Conservation (phyloP, 2,888 invertebrate genomes). For the Tanaodytes sp. region DNA sequence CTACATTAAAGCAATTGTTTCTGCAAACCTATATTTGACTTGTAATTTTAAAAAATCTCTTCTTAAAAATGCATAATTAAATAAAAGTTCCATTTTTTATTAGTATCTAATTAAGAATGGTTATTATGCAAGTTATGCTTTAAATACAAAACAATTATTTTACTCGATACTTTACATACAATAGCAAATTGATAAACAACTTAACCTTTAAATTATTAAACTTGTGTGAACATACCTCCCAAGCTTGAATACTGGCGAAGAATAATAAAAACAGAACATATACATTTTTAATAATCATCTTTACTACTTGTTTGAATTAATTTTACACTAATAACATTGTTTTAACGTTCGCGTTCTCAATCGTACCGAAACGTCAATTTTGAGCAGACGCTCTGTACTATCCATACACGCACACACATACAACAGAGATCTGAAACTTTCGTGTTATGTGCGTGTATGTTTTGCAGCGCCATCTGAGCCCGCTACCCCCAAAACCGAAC, state of each 20-base stretch:
- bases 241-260: constrained; percentile 36
- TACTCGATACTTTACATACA: too few species aligned
- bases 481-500: too few species aligned
- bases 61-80: too few species aligned
- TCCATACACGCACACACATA: constrained; percentile 3
- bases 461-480: too few species aligned
- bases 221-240: constrained; percentile 46
- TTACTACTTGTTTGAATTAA: constrained; percentile 14
- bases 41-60: too few species aligned
- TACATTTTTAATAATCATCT: constrained; percentile 22
- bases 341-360: constrained; percentile 10
- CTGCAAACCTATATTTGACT: too few species aligned
- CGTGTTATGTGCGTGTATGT: not conserved
- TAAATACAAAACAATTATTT: too few species aligned
- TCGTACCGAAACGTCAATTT: constrained; percentile 22
- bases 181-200: too few species aligned
- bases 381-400: constrained; percentile 33
- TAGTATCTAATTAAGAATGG: not conserved
- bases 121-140: too few species aligned
- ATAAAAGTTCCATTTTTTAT: not conserved
- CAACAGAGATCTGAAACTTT: not conserved
- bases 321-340: constrained; percentile 15
- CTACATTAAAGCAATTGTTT: too few species aligned
- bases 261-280: constrained; percentile 28
- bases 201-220: too few species aligned